Base-by-base conservation (phyloP, 2,113 vertebrate species). In the Ctenomys sociabilis region DNA sequence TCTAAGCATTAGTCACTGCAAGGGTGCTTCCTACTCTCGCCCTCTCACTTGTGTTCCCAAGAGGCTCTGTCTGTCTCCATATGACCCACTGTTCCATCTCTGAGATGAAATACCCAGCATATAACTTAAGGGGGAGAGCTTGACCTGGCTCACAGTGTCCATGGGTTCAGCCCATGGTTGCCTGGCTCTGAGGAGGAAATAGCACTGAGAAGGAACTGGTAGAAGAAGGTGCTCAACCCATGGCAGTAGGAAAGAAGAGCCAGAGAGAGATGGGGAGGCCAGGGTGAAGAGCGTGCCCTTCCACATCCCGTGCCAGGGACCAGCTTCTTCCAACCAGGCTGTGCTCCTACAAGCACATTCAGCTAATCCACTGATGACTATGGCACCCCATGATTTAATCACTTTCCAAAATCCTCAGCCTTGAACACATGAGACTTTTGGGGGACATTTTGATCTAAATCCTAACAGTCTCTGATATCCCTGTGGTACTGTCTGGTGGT, bases 11-110 rank as follows among this genome's bases (percentile, higher is more conserved):
- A 7, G 13, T 9, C 17, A 52, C 22, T 24, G 43, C 35, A 32
- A 22, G 0, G 1, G 5, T 13, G 3, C 70, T 7, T 52, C 40
- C 52, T 57, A 3, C 0, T 4, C 7, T 9, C 1, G 0, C 40
- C 0, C 21, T 19, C 43, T 68, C 22, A 52, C 59, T 21, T 21
- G 17, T 21, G 8, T 19, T n/a, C 43, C n/a, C 7, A 32, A 0
- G 16, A 6, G 40, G 59, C 49, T 0, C 37, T 3, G 7, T 30
- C n/a, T 22, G 4, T 5, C 24, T 49, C 43, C 32, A 7, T 32
- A 17, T 78, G 3, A 16, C 43, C 14, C 26, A 32, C 43, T 7
- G 45, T 17, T 13, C 43, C 28, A 32, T 32, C 43, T 16, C 43
- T 78, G 75, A 30, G 26, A 32, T 49, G 28, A 49, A 32, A 49